Base-by-base conservation (phyloP, 2,113 vertebrate species). In the Synodontis membranacea region DNA sequence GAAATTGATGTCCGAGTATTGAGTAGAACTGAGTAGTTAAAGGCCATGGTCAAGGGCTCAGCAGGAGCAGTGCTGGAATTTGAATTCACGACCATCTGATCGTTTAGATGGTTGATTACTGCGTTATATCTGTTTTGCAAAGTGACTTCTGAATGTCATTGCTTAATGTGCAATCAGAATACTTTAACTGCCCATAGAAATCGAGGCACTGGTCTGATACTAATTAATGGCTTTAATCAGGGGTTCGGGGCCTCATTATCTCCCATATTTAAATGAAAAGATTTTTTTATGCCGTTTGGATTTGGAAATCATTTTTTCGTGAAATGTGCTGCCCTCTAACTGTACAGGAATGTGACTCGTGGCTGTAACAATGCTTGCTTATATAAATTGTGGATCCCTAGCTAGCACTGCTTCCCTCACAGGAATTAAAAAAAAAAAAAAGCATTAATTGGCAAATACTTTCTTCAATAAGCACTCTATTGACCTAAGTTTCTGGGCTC, bases 391-490 rank as follows among this genome's bases (percentile, higher is more conserved):
- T 37, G 28, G 44, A 44, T 31, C 50, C 19, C 46, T 68, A 46
- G 60, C 34, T 70, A 25, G 31, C 6, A 23, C 34, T 12, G 19
- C 31, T 75, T 85, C 42, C 34, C 9, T 62, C 21, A 23, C 5
- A 4, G 4, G 9, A 85, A 34, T 21, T 46, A 54, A 56, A 39
- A 6, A 28, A 15, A 15, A 80, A 15, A 80, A 31, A 80, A 42
- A 34, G 6, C 34, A 54, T 42, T 81, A 81, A 78, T 86, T 46
- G 39, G 50, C 48, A 86, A 86, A 86, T 56, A 42, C 23, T 5
- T 28, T 54, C 23, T 72, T 86, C 78, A 81, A 70, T 72, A 86
- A 75, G 68, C 52, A 58, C 52, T 75, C 54, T 84, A 83, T 68
- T 83, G 60, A 83, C 44, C n/a, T 50, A n/a, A 6, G 50, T 84